Base-by-base conservation (phyloP, 2,888 invertebrate genomes). In the Helleia helle region DNA sequence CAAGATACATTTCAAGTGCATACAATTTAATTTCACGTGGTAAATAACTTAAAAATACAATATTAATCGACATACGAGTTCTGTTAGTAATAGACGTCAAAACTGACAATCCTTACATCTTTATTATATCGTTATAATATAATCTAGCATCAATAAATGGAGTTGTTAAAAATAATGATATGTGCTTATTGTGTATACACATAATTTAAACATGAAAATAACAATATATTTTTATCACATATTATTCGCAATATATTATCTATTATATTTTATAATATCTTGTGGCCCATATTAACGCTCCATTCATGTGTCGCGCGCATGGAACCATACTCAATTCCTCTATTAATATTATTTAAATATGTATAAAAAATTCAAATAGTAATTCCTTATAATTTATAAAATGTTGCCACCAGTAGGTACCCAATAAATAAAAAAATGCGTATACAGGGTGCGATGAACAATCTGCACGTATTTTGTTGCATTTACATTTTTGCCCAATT, bases 211-310 rank as follows among this genome's bases (percentile, higher is more conserved):
- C 68, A 70, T 75, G 66, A 71, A 77, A 71, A 69, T 73, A 77
- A 77, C 71, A 71, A 67, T 62, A 58, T 65, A 58, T 67, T 68
- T 65, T 72, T 80, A 83, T 81, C 79, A 81, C 79, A 76, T 80
- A 80, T 74, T 80, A 76, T 76, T 81, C 73, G 72, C 80, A 74
- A 70, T 22, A 46, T 46, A 46, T 50, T 62, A 59, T n/a, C n/a
- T n/a, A n/a, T n/a, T n/a, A 69, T 65, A 57, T 59, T 58, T 55
- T 63, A 64, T 68, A 73, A 72, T 76, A 77, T 74, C 71, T 65
- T 70, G 64, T 83, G 75, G 75, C 75, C 75, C 73, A 68, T 71
- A 62, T 54, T 64, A 62, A 62, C 62, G 58, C 62, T 67, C 65
- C 58, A 60, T 59, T 61, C 66, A 64, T 71, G 71, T 68, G 70